Base-by-base conservation (phyloP, 2,888 invertebrate species). In the Steinernema hermaphroditum region DNA sequence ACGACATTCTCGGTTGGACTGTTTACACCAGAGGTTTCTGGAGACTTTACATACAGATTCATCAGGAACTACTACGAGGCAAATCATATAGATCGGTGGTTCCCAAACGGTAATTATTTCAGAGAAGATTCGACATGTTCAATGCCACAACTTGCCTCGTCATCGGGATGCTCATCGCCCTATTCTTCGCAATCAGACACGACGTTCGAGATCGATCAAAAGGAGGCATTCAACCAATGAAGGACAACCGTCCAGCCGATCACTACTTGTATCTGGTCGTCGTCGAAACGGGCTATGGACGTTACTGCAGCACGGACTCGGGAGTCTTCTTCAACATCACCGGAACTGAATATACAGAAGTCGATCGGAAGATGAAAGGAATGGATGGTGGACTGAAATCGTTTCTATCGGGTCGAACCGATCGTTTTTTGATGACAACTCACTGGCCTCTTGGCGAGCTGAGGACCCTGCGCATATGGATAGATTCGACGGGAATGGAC, bases 231-330 rank as follows among this genome's bases (percentile, higher is more conserved):
- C 41, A n/a, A 2, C 32, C 34, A 2, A 12, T 82, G 43, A 50
- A 44, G 8, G 82, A 80, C 73, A 81, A 81, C 50, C 74, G 77
- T 46, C 74, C 76, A 12, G 62, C 72, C 34, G 81, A 82, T 57
- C 77, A 75, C 22, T 82, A 82, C 74, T 76, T 78, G 75, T 81
- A 80, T 72, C 69, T 81, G 16, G 43, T 82, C 12, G 49, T 73
- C 1, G 80, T 81, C 22, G 79, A 81, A 50, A 82, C 82, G 16
- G 80, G 82, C 46, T 79, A 78, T 69, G 49, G 76, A 32, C 80
- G 80, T 79, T 81, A 77, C 70, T 78, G 80, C 0, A 74, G 78
- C 0, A 78, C 79, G 2, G 78, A 80, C 49, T 80, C 80, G 14
- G 72, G 75, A 37, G 79, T 80, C 0, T 74, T 68, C 9, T 76